Evolutionary conservation across 2,113 vertebrate genomes (phyloP).

Genomic region (Oophaga pumilio): DNA sequence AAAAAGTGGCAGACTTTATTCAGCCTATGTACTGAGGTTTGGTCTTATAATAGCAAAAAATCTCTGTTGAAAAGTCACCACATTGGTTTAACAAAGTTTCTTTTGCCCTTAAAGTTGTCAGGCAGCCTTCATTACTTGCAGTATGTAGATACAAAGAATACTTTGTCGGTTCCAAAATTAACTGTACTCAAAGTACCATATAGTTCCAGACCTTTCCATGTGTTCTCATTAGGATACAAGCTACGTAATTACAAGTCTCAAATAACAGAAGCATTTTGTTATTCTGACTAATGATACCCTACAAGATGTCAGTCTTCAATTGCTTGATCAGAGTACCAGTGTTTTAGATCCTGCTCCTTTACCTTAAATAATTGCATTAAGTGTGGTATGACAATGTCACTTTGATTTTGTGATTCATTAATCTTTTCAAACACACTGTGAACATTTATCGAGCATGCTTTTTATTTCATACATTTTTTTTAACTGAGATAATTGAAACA

Average conservation of each 20-base stretch:
- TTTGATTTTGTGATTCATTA: conserved; percentile 52
- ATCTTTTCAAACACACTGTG: conserved; percentile 40
- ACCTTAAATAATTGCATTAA: conserved; percentile 48
- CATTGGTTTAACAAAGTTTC: too few species aligned
- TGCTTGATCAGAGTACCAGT: conserved; percentile 32
- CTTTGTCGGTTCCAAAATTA: not conserved
- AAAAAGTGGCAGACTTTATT: too few species aligned
- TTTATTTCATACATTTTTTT: conserved; percentile 28
- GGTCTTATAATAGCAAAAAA: too few species aligned
- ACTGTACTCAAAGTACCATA: not conserved
- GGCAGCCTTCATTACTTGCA: too few species aligned
- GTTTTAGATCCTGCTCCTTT: conserved; percentile 34
- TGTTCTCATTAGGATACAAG: not conserved
- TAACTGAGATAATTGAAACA: conserved; percentile 44
- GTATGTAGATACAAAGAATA: not conserved
- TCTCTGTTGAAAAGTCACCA: too few species aligned
- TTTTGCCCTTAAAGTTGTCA: too few species aligned
- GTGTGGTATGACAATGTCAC: conserved; percentile 40
- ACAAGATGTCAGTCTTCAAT: conserved; percentile 33
- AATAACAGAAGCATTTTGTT: conserved; percentile 31
- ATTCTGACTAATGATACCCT: conserved; percentile 39
- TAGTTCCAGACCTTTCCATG: not conserved
- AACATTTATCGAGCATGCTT: conserved; percentile 39
- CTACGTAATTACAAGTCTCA: conserved; percentile 26
- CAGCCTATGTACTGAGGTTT: too few species aligned